Base-by-base conservation (phyloP, 2,888 invertebrate species). In the Harpagoxenus sublaevis region DNA sequence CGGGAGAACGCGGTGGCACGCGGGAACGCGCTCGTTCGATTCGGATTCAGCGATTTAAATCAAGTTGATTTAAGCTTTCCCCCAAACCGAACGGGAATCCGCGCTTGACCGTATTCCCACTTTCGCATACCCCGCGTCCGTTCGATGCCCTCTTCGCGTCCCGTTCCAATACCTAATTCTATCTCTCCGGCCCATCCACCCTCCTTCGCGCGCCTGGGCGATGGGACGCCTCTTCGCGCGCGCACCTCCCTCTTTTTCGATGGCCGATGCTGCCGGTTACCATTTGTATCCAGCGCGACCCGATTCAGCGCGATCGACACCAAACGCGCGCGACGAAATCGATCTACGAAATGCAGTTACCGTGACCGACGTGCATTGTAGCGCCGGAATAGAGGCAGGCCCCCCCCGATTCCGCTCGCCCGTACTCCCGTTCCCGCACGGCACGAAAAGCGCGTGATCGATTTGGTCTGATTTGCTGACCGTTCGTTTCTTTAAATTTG, bases 11-110 rank as follows among this genome's bases (percentile, higher is more conserved):
- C 48, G 62, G 31, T 51, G 78, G 66, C 77, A 70, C 77, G 79
- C 65, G 60, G 77, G 31, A 31, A 71, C 79, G 63, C 63, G 66
- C 65, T 84, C 84, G 87, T 91, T 89, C 89, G 86, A 87, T 91
- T 89, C 86, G 87, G 86, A 77, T 85, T 85, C 85, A 86, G 71
- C 91, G 92, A 93, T 93, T 93, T 93, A 92, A 93, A 94, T 94
- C 93, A 93, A 93, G 90, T 93, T 93, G 94, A 94, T 93, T 93
- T 93, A 93, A 92, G 91, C 91, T 89, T 90, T 87, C n/a, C 70
- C 87, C 89, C 88, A 88, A 86, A 87, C 73, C 88, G 68, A 15
- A 10, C 84, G 85, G 87, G 71, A 85, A 82, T 85, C 86, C 87
- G 84, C 87, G 84, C 84, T 84, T 89, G 83, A 84, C 85, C 89